phyloP scores from a whole-genome alignment of 2,113 vertebrate genomes.

The Ochotona curzoniae region DNA sequence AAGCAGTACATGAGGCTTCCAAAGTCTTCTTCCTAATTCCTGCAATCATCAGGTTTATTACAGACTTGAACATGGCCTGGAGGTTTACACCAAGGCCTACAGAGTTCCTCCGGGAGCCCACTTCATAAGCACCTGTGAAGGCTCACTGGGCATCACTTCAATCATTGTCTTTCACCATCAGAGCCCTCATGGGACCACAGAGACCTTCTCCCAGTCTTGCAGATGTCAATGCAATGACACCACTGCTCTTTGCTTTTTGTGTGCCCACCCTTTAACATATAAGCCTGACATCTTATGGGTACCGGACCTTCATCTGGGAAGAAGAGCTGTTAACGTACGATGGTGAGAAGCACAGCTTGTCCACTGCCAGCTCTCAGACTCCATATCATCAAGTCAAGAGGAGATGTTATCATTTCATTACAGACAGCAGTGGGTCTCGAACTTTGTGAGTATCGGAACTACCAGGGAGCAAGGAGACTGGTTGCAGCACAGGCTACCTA shows the following conservation, averaged over 20 bases:
- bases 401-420: background rate
- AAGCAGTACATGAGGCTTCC: background rate
- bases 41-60: background rate
- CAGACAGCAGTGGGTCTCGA: background rate
- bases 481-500: background rate
- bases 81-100: background rate
- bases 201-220: background rate
- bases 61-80: background rate
- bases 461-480: background rate
- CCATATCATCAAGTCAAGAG: background rate
- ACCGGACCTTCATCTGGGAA: background rate
- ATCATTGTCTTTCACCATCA: background rate
- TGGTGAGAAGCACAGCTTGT: background rate
- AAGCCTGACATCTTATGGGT: background rate
- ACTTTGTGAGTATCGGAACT: background rate
- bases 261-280: background rate
- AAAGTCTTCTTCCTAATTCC: background rate
- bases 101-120: background rate
- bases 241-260: background rate
- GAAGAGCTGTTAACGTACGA: background rate
- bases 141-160: background rate
- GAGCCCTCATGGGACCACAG: background rate
- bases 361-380: background rate
- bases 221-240: background rate
- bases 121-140: background rate